Conservation (phyloP, 2,113 vertebrate species). For the Siphamia tubifer region DNA sequence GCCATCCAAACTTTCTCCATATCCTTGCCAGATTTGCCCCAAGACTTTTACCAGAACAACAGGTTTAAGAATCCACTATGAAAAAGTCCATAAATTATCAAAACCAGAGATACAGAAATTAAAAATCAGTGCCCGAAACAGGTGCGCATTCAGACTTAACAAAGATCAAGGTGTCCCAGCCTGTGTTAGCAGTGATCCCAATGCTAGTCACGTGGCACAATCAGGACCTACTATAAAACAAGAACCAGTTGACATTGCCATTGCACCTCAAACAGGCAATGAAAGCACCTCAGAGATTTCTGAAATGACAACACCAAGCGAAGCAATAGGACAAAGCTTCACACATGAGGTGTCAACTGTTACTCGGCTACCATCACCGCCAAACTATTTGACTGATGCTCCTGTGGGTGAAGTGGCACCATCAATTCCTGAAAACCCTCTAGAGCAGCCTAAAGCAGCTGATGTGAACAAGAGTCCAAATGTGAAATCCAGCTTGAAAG, state of each 20-base stretch:
- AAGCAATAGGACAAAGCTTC: slow-evolving; percentile 4
- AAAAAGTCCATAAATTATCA: slow-evolving; percentile 93
- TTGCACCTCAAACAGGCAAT: slow-evolving; percentile 44
- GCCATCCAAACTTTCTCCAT: slow-evolving; percentile 93
- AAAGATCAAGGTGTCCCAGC: slow-evolving; percentile 9
- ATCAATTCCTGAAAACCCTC: neutral
- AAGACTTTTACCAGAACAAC: slow-evolving; percentile 99
- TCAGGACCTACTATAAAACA: slow-evolving; percentile 59
- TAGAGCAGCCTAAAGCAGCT: slow-evolving; percentile 14
- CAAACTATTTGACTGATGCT: slow-evolving; percentile 43
- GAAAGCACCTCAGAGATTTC: slow-evolving; percentile 20
- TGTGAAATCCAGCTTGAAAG: slow-evolving; percentile 24
- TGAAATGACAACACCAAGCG: slow-evolving; percentile 23
- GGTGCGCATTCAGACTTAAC: slow-evolving; percentile 78
- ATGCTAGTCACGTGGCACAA: neutral
- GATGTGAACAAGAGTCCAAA: slow-evolving; percentile 39
- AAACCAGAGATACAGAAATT: slow-evolving; percentile 91
- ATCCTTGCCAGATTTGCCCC: slow-evolving; percentile 92
- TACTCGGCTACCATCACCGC: slow-evolving; percentile 60
- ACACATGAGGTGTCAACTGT: slow-evolving; percentile 54
- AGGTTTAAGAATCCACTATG: slow-evolving; percentile 96
- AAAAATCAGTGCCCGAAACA: slow-evolving; percentile 80
- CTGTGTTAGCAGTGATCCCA: slow-evolving; percentile 7
- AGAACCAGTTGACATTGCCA: slow-evolving; percentile 70
- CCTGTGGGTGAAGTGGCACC: slow-evolving; percentile 9